Percentiles rank a stretch among this genome's conserved stretches.
These are phyloP conservation scores for Myrmecophaga tridactyla DNA, from an alignment of 2,113 vertebrate species.

Conservation along the genomic window DNA sequence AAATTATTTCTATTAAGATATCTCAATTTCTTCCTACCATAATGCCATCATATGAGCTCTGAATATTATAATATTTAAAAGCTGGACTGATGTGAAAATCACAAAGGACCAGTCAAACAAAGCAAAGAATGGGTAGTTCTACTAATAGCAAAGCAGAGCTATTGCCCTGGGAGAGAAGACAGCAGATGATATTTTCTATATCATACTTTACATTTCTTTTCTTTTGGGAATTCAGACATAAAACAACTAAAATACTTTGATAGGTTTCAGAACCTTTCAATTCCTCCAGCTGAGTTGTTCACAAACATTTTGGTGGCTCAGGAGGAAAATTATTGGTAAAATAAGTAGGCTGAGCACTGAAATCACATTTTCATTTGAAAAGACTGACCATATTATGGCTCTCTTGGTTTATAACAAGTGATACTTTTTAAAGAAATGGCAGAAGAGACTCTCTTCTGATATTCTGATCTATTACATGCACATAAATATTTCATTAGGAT, in stretches of 20 bases:
- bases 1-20: conserved; percentile 8
- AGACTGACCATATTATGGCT: neutral
- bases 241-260: conserved; percentile 56
- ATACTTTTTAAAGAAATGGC: neutral
- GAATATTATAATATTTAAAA: conserved; percentile 58
- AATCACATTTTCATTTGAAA: conserved; percentile 28
- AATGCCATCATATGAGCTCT: conserved; percentile 41
- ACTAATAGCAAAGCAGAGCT: conserved; percentile 15
- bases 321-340: conserved; percentile 62
- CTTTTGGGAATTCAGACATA: conserved; percentile 71
- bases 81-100: conserved; percentile 51
- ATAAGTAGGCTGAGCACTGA: neutral
- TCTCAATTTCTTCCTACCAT: conserved; percentile 9
- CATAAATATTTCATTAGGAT: neutral
- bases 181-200: conserved; percentile 76
- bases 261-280: conserved; percentile 62
- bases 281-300: conserved; percentile 57
- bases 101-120: conserved; percentile 62
- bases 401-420: neutral
- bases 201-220: conserved; percentile 50
- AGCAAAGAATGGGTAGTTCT: conserved; percentile 32
- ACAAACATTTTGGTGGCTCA: conserved; percentile 50
- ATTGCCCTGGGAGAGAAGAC: conserved; percentile 49
- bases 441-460: neutral
- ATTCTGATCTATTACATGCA: neutral